Evolutionary conservation across 2,113 vertebrate species (phyloP).

Genomic region (Mus spicilegus): DNA sequence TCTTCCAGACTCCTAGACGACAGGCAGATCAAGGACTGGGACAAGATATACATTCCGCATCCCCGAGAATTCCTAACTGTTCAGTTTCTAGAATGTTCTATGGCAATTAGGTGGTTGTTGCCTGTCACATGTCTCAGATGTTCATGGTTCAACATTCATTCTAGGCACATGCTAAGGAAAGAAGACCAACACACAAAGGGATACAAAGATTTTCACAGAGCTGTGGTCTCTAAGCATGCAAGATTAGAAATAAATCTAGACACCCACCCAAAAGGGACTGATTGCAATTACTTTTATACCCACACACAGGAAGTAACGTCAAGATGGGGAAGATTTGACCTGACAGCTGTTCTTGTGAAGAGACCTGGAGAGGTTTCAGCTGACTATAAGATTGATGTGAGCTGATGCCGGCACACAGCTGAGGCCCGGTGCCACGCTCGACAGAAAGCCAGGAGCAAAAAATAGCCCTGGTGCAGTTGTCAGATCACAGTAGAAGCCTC

Average conservation of each 20-base stretch:
- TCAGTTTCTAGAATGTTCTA: constrained; percentile 7
- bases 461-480: not conserved
- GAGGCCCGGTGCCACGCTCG: not conserved
- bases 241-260: not conserved
- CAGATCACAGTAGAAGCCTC: not conserved
- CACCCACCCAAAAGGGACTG: not conserved
- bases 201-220: not conserved
- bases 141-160: not conserved
- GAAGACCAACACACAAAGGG: not conserved
- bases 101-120: not conserved
- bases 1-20: not conserved
- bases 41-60: accelerated
- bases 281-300: not conserved
- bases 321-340: not conserved
- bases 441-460: not conserved
- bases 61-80: not conserved
- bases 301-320: not conserved
- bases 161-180: not conserved
- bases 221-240: not conserved
- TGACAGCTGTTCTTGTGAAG: not conserved
- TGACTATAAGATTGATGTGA: not conserved
- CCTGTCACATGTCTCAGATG: not conserved
- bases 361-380: not conserved
- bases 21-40: not conserved
- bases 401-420: not conserved